A percentile compares a stretch with the other conserved stretches of the same genome.
These are phyloP conservation scores for Irena cyanogastra DNA, from an alignment of 2,113 vertebrate genomes.

Conservation along the genomic window DNA sequence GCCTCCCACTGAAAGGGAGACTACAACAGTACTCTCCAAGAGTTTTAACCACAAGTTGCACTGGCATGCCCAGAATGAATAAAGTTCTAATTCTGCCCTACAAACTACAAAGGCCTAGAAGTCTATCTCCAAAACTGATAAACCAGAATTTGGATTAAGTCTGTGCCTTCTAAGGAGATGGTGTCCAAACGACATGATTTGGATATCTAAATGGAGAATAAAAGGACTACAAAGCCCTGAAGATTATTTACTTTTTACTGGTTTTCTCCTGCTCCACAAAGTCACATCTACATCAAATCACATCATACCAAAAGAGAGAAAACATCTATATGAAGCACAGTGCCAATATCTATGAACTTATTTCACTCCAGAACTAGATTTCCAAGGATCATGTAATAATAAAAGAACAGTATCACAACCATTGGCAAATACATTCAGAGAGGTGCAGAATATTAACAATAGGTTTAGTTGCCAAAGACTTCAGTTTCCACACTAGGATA, in stretches of 20 bases:
- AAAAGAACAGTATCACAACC: background rate
- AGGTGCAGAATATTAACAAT: background rate
- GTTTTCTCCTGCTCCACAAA: background rate
- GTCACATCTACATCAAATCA: background rate
- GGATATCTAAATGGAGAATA: background rate
- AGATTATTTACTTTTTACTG: background rate
- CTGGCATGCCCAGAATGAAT: background rate
- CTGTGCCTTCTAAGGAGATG: background rate
- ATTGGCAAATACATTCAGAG: background rate
- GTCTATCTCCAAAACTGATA: background rate
- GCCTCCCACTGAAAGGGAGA: background rate
- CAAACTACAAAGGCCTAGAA: background rate
- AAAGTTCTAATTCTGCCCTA: background rate
- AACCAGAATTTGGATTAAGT: background rate
- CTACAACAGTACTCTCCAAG: background rate
- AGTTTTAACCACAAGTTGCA: background rate
- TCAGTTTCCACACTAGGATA: background rate
- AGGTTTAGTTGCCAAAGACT: fast-evolving
- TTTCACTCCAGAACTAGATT: background rate
- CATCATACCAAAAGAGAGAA: background rate
- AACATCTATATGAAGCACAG: background rate
- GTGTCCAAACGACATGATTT: background rate
- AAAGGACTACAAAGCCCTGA: background rate
- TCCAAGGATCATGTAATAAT: background rate
- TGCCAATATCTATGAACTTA: background rate